Evolutionary conservation across 2,888 invertebrate species (phyloP), one percentile per base, ranked within the genome.

Genomic region (Sesia bembeciformis): DNA sequence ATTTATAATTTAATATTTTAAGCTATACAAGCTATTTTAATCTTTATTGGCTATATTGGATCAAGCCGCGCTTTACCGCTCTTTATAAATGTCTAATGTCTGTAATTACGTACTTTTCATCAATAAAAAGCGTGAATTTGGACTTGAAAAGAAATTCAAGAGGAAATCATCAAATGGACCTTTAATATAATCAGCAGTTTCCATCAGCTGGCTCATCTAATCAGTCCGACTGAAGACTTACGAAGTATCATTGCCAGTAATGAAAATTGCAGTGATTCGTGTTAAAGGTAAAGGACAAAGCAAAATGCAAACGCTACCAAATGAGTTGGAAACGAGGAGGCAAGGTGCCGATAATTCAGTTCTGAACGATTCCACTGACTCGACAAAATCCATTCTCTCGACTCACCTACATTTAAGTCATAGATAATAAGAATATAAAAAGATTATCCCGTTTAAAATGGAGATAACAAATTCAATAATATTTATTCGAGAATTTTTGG

Each of bases 341-440:
- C 67, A 75, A 74, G 77, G 78, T 74, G 73, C 71, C 75, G 77
- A 81, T 81, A 82, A 80, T 78, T 82, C 79, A 75, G 68, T 72
- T 63, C 64, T 60, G 66, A 71, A 63, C 67, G 68, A 62, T 64
- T 65, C 62, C 63, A 69, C 72, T 77, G 78, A 78, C 74, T 79
- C 74, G 58, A 68, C 76, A 65, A 66, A 77, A 78, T 78, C 74
- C 69, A 76, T 74, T 80, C 72, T 69, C 69, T 62, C 66, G 64
- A 65, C 71, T 66, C 67, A 63, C 65, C 71, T 66, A 66, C 72
- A 78, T 78, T 74, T 71, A 73, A 73, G 70, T 75, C 72, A 68
- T 67, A 73, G 68, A 76, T 67, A 72, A 75, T 72, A 70, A 70
- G 66, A 72, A 50, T 6, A 6, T 42, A 3, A 50, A 38, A 50